Base-by-base conservation (phyloP, 2,888 invertebrate species). In the Dinocampus coccinellae region DNA sequence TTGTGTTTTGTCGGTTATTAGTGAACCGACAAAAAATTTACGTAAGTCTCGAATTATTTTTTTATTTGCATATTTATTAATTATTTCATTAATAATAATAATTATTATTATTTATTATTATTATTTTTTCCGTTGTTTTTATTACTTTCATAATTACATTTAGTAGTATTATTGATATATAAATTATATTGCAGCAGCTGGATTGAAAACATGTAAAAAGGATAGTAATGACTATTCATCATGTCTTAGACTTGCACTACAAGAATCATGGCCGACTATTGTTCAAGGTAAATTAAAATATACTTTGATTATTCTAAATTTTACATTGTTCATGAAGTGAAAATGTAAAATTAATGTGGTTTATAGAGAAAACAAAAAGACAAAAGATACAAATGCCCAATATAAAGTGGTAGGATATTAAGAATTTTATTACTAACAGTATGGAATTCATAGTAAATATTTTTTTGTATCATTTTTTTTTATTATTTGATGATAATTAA, bases 211-310 rank as follows among this genome's bases (percentile, higher is more conserved):
- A 7, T 87, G 87, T 78, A 82, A 83, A 34, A 81, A 72, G 58
- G 80, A 80, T 42, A 69, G 81, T 29, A 70, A 77, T 26, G 85
- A 86, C 64, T 84, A 83, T 70, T 77, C 85, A n/a, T 86, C 85
- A 16, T 87, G 87, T 36, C 71, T 87, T 70, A 81, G 85, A 77
- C 81, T 84, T 24, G 86, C 87, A 6, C 75, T 87, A 47, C 85
- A 87, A 73, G 86, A 87, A 75, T 76, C 85, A 75, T 86, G 87
- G 85, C 82, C 85, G 33, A 78, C 76, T 26, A 79, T 87, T 53
- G 39, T 82, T 26, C 76, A 79, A 79, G 87, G 87, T 87, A 71
- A 79, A 74, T 53, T 29, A 4, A 29, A 29, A 29, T 29, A 29
- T 29, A 29, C 3, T 29, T n/a, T n/a, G n/a, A n/a, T n/a, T n/a